Conservation (phyloP, 2,797 vertebrate genomes). For the Triplophysa yarkandensis region DNA sequence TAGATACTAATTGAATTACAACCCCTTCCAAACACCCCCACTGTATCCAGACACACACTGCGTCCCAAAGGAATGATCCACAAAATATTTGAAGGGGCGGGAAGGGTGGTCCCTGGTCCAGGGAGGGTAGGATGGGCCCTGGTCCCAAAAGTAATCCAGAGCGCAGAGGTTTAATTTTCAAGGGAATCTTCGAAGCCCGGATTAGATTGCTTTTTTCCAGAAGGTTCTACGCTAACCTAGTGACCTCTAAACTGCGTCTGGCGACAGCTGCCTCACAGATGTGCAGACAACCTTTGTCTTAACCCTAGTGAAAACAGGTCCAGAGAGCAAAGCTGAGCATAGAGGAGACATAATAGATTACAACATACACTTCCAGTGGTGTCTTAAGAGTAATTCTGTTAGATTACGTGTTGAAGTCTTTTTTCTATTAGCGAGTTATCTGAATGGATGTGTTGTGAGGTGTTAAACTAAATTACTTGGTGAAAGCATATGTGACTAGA, state of each 20-base stretch:
- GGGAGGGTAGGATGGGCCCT: constrained; percentile 2
- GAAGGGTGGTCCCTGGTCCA: constrained; percentile 24
- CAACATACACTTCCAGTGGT: not conserved
- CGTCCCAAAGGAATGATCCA: constrained; percentile 64
- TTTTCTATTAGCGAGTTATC: constrained; percentile 14
- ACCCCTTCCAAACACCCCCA: constrained; percentile 53
- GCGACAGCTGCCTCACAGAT: constrained; percentile 69
- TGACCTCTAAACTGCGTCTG: constrained; percentile 62
- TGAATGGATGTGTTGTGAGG: constrained; percentile 19
- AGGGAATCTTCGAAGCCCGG: constrained; percentile 59
- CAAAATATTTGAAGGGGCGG: constrained; percentile 66
- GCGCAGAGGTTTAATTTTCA: constrained; percentile 57
- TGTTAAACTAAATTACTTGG: constrained; percentile 24
- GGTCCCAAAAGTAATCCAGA: constrained; percentile 40
- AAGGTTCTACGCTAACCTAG: constrained; percentile 61
- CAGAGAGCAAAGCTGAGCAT: constrained; percentile 5
- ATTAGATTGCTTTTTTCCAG: constrained; percentile 64
- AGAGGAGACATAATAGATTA: constrained; percentile 17
- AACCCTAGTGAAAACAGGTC: constrained; percentile 52
- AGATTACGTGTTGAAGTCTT: constrained; percentile 1
- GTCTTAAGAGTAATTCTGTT: constrained; percentile 3
- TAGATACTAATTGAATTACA: constrained; percentile 78
- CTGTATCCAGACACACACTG: constrained; percentile 12
- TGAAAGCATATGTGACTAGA: not conserved
- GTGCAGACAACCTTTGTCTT: constrained; percentile 46